Conservation (phyloP, 2,888 invertebrate species). For the Tetragnatha montana region DNA sequence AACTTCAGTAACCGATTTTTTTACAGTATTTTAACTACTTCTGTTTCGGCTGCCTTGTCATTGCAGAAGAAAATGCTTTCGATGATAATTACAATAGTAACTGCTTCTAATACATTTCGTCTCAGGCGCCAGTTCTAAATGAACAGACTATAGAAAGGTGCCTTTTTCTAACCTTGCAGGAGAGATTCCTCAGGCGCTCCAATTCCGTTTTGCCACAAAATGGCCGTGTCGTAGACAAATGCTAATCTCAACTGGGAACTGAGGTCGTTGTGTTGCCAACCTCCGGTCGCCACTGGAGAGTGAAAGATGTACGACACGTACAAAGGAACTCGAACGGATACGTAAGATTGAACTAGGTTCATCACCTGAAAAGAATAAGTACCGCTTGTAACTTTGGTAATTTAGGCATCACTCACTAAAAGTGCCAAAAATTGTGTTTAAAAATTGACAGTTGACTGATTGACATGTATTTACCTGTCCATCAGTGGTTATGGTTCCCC, state of each 20-base stretch:
- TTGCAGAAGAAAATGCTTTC: too few relatives aligned
- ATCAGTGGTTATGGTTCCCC: slow-evolving; percentile 75
- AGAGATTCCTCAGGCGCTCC: slow-evolving; percentile 73
- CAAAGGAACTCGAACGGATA: slow-evolving; percentile 75
- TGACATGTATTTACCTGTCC: slow-evolving; percentile 74
- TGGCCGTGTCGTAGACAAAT: slow-evolving; percentile 76
- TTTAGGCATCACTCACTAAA: not conserved
- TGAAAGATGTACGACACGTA: slow-evolving; percentile 76
- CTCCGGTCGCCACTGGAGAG: slow-evolving; percentile 74
- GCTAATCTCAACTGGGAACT: slow-evolving; percentile 74
- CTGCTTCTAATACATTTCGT: too few relatives aligned
- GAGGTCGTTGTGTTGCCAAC: slow-evolving; percentile 76
- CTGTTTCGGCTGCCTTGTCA: too few relatives aligned
- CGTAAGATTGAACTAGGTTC: slow-evolving; percentile 75
- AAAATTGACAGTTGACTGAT: not conserved
- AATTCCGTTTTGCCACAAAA: slow-evolving; percentile 76
- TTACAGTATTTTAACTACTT: too few relatives aligned
- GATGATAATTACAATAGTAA: too few relatives aligned
- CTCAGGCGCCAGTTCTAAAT: too few relatives aligned
- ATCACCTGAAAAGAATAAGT: slow-evolving; percentile 73
- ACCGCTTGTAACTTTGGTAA: not conserved
- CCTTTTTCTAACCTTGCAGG: slow-evolving; percentile 73
- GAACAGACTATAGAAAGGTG: too few relatives aligned
- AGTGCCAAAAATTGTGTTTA: not conserved
- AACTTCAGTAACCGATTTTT: too few relatives aligned